These are phyloP conservation scores for Forbesichthys papilliferus DNA, from an alignment of 2,113 vertebrate species.

Conservation along the genomic window DNA sequence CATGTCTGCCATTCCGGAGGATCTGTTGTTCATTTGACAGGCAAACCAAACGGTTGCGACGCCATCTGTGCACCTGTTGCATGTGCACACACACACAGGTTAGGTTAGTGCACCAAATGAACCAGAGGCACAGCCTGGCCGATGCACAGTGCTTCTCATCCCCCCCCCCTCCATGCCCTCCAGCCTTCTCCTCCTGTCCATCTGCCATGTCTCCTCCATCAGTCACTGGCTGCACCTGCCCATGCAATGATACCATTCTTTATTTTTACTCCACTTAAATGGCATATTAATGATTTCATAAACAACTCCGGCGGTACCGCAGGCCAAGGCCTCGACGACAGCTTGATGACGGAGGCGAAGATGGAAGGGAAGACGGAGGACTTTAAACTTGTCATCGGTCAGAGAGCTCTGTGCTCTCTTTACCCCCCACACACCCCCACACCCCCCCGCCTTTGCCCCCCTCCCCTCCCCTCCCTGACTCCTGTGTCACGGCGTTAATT, in stretches of 20 bases:
- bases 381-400: constrained; percentile 59
- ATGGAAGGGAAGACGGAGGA: constrained; percentile 32
- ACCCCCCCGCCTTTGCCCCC: neutral
- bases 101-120: too few relatives aligned
- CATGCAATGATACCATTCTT: constrained; percentile 36
- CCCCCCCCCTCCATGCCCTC: constrained; percentile 1
- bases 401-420: constrained; percentile 11
- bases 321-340: constrained; percentile 50
- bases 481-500: constrained; percentile 39
- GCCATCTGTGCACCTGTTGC: too few relatives aligned
- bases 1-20: too few relatives aligned
- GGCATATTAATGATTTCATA: constrained; percentile 56
- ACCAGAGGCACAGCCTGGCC: too few relatives aligned
- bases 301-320: constrained; percentile 34
- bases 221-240: constrained; percentile 50
- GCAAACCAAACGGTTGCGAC: too few relatives aligned
- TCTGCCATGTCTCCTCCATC: constrained; percentile 6
- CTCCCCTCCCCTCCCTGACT: neutral
- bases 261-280: constrained; percentile 56
- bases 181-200: neutral
- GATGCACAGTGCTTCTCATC: neutral
- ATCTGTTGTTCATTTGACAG: too few relatives aligned
- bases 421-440: neutral
- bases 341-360: constrained; percentile 57
- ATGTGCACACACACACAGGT: too few relatives aligned